Base-by-base conservation (phyloP, 2,888 invertebrate species). In the Campoletis raptor region DNA sequence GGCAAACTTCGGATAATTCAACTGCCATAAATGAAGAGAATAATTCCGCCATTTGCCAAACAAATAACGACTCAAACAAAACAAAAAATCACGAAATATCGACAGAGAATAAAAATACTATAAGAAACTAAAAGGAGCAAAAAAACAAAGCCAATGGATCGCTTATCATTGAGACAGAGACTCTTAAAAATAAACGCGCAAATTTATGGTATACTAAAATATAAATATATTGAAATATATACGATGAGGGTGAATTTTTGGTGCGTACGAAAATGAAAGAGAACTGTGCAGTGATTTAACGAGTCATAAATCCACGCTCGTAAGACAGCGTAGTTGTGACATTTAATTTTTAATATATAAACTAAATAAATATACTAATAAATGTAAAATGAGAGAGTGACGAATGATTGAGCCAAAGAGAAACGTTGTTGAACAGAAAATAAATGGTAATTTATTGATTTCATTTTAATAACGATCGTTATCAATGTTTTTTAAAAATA, bases 1-100 rank as follows among this genome's bases (percentile, higher is more conserved):
- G 87, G 88, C 87, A 89, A 81, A 89, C 87, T 90, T 83, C 70
- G 88, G 89, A 77, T 86, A 85, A 61, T 85, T 82, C 76, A 86
- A 88, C 89, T 87, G 89, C 88, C 88, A 84, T 70, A 79, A 76
- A 78, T 30, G 57, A 57, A 57, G 21, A 74, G 57, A 40, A 36
- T 40, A 40, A 52, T 24, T 81, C 48, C 81, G 61, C 37, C 42
- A 69, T 81, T 18, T 73, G 73, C 74, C 70, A 73, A 30, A 12
- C 30, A 30, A 15, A 61, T 30, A 15, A 61, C 4, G 7, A 61
- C 15, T 61, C 61, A 15, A 48, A 18, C 0, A 48, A 40, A 66
- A 3, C 1, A 64, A 80, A 76, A 77, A 45, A 86, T 72, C 67
- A 36, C n/a, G 54, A 57, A 80, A 64, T 78, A 84, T 64, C 52